Base-by-base conservation (phyloP, 2,113 vertebrate species). In the Tupaia chinensis region DNA sequence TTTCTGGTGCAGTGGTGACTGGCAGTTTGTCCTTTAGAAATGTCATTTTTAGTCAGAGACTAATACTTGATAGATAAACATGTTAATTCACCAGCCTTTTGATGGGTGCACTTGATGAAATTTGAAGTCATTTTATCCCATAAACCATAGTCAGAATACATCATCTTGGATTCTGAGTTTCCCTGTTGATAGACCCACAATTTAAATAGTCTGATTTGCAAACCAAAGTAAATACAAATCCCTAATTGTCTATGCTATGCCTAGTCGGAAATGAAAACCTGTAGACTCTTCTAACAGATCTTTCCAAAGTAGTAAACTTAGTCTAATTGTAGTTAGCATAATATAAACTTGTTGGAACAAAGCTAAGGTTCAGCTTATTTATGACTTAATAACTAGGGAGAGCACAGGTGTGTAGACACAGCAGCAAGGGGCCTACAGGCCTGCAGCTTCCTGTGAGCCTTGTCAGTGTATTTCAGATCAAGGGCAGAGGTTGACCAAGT, bases 371-470 rank as follows among this genome's bases (percentile, higher is more conserved):
- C 32, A 32, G 32, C 32, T 86, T 66, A 61, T 83, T 86, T 66
- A 61, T 83, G 69, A 19, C 73, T 91, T n/a, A 72, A 25, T 99
- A 99, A 0, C 14, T 54, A 17, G 61, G 32, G 27, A 90, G 20
- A 68, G 32, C 25, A 9, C 12, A 34, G 25, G 63, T 90, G 5
- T 79, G 53, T 27, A 63, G 74, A 44, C 56, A 72, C 2, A 16
- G 27, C n/a, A 72, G 16, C 61, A 32, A 73, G 65, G 19, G 58
- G n/a, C 60, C 34, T 65, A 9, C 14, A 74, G 22, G n/a, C 60
- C 58, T 34, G 4, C 20, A 20, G 69, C 25, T 34, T 65, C 3
- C n/a, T 61, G n/a, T 66, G 60, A 84, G 29, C 58, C 54, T 65
- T 74, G n/a, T 65, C 29, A 63, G 0, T 73, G 22, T 79, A 44